Conservation (phyloP, 2,797 vertebrate genomes). For the Nasua narica region DNA sequence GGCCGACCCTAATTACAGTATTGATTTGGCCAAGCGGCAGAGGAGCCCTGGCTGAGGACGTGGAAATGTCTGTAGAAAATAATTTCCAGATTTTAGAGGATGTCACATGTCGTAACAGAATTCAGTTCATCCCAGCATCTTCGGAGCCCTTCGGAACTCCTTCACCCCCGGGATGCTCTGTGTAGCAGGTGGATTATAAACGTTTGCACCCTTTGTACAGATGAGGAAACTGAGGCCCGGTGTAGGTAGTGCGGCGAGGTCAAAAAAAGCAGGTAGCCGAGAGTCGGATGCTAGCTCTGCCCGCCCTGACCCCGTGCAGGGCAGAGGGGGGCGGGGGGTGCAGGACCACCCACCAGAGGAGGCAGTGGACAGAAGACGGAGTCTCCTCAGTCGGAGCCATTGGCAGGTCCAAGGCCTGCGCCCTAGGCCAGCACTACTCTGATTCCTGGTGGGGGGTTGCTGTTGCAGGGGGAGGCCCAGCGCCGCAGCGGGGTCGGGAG, state of each 20-base stretch:
- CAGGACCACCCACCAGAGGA: too few species aligned
- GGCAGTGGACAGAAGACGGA: fast-evolving
- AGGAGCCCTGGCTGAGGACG: not conserved
- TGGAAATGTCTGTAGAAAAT: not conserved
- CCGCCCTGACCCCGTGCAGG: fast-evolving
- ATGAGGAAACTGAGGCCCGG: not conserved
- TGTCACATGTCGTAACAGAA: not conserved
- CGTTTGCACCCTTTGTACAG: not conserved
- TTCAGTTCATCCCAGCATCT: fast-evolving
- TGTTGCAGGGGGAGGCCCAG: not conserved
- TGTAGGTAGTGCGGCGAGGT: not conserved
- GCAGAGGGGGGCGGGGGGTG: fast-evolving
- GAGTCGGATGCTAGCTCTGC: not conserved
- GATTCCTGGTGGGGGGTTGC: not conserved
- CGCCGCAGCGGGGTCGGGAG: fast-evolving
- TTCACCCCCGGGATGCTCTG: not conserved
- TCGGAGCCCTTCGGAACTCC: not conserved
- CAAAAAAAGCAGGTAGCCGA: not conserved
- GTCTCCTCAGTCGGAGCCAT: fast-evolving
- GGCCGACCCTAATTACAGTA: not conserved
- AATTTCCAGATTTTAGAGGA: not conserved
- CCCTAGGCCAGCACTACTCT: fast-evolving
- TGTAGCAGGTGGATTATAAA: not conserved
- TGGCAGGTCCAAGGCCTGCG: fast-evolving
- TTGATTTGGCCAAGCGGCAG: fast-evolving